phyloP scores from a whole-genome alignment of 2,888 invertebrate genomes.

The Reticulitermes lucifugus region DNA sequence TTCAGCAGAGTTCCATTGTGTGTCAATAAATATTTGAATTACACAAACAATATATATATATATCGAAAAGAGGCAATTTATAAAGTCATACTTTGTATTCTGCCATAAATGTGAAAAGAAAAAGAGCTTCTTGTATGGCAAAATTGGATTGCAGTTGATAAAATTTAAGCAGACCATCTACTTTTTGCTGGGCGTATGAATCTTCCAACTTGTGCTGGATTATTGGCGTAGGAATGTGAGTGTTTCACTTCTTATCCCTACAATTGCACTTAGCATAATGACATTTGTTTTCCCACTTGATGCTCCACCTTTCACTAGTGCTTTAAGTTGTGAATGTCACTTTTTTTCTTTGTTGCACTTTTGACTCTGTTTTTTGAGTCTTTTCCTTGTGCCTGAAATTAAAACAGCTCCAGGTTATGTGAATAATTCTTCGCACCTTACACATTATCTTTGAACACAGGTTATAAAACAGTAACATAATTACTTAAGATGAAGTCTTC shows the following conservation, averaged over 20 bases:
- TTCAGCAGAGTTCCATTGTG: not conserved
- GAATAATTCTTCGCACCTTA: not conserved
- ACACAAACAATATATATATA: conserved; percentile 18
- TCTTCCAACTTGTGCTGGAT: not conserved
- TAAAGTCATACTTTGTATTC: not conserved
- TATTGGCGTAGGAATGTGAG: not conserved
- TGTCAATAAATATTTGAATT: conserved; percentile 19
- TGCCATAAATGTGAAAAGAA: conserved; percentile 1
- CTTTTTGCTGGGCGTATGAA: conserved; percentile 9
- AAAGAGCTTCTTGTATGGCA: conserved; percentile 24
- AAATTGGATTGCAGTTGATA: not conserved
- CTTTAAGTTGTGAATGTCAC: conserved; percentile 34
- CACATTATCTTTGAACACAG: not conserved
- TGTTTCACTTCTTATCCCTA: conserved; percentile 8
- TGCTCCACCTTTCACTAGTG: not conserved
- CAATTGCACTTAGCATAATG: conserved; percentile 28
- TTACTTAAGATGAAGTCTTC: not conserved
- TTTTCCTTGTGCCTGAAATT: conserved; percentile 50
- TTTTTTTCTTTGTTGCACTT: conserved; percentile 49
- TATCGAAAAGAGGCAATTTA: not conserved
- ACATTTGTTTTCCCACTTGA: conserved; percentile 6
- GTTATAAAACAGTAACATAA: not conserved
- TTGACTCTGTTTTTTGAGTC: conserved; percentile 40
- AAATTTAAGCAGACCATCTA: conserved; percentile 18
- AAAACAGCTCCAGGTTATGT: conserved; percentile 36